Percentiles rank a stretch among this genome's conserved stretches.
Evolutionary conservation across 2,797 vertebrate species (phyloP).

Genomic region (Ptychobarbus kaznakovi): DNA sequence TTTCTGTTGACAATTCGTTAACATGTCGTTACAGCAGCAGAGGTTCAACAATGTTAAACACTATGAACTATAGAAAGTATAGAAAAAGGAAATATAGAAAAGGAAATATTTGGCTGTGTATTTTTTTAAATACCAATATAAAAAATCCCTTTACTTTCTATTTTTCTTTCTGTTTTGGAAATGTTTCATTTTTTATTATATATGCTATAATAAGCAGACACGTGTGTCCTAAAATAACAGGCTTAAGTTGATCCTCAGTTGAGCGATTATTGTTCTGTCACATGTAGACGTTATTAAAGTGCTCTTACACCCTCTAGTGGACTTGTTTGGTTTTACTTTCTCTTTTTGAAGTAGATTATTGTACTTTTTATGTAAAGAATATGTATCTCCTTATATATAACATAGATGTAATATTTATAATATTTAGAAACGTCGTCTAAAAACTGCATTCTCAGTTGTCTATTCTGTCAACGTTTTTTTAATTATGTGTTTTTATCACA

Average conservation of each 20-base stretch:
- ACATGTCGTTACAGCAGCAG: background rate
- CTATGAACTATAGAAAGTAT: no score
- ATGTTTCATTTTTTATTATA: background rate
- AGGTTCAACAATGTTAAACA: background rate
- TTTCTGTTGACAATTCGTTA: background rate
- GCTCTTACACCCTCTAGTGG: background rate
- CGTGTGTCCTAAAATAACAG: background rate
- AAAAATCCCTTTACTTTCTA: background rate
- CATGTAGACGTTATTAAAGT: background rate
- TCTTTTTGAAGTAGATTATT: background rate
- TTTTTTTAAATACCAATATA: background rate
- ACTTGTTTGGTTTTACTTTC: background rate
- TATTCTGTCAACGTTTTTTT: background rate
- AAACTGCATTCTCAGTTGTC: background rate
- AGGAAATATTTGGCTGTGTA: background rate
- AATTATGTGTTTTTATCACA: background rate
- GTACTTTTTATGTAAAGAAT: background rate
- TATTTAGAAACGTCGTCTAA: background rate
- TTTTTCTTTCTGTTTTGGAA: background rate
- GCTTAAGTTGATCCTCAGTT: background rate
- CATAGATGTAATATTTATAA: background rate
- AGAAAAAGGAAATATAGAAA: constrained; percentile 3
- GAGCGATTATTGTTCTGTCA: background rate
- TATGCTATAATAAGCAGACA: background rate
- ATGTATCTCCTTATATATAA: background rate